phyloP scores from a whole-genome alignment of 2,888 invertebrate genomes.

The Mythimna albipuncta region DNA sequence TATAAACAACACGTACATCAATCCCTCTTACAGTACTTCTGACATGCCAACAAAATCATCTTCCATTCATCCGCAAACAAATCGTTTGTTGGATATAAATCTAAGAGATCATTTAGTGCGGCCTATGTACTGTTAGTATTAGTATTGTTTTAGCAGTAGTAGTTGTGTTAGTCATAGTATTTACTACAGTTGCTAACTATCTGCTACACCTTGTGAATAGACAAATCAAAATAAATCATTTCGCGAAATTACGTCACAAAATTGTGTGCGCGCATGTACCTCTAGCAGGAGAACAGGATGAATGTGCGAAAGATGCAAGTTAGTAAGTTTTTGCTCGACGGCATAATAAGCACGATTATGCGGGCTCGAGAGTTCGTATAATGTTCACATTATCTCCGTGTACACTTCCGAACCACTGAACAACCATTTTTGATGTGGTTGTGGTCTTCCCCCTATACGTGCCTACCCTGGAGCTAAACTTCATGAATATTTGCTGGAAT shows the following conservation, averaged over 20 bases:
- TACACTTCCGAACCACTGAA: constrained; percentile 83
- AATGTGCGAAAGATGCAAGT: constrained; percentile 83
- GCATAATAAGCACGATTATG: constrained; percentile 84
- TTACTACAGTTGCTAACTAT: background rate
- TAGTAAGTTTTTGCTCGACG: constrained; percentile 84
- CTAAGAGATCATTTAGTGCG: too few species aligned
- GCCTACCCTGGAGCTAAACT: constrained; percentile 48
- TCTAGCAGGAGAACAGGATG: constrained; percentile 67
- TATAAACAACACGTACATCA: too few species aligned
- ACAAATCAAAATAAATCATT: constrained; percentile 12
- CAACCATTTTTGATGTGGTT: constrained; percentile 71
- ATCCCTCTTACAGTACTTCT: too few species aligned
- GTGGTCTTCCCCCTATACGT: constrained; percentile 65
- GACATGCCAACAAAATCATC: too few species aligned
- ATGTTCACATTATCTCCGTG: constrained; percentile 88
- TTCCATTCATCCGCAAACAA: too few species aligned
- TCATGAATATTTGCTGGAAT: constrained; percentile 62
- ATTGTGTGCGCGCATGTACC: constrained; percentile 66
- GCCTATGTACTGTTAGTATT: too few species aligned
- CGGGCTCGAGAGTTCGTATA: constrained; percentile 87
- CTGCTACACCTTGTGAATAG: background rate
- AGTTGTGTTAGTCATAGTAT: too few species aligned
- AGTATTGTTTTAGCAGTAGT: too few species aligned
- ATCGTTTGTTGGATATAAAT: too few species aligned
- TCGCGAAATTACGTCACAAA: constrained; percentile 1